A percentile compares a stretch with the other conserved stretches of the same genome.
phyloP scores from a whole-genome alignment of 2,113 vertebrate species.

The Rhizomys pruinosus region DNA sequence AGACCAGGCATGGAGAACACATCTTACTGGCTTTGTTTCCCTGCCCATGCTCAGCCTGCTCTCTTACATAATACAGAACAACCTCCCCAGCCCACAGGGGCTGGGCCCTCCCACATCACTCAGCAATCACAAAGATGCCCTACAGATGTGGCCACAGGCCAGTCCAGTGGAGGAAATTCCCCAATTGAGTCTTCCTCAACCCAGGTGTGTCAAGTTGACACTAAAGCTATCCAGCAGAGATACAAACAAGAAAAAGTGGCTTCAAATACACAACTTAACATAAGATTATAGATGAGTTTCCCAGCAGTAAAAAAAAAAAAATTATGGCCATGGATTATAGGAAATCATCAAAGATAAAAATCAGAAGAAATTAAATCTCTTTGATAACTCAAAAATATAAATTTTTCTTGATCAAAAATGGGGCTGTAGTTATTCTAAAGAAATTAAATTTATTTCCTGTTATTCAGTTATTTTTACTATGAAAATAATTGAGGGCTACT shows the following conservation, averaged over 20 bases:
- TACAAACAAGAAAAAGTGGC: slow-evolving; percentile 1
- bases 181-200: no score
- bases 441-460: slow-evolving; percentile 40
- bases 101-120: no score
- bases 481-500: background rate
- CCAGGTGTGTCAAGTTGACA: no score
- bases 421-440: slow-evolving; percentile 26
- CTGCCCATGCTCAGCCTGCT: no score
- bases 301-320: slow-evolving; percentile 2
- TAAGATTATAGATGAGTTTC: background rate
- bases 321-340: background rate
- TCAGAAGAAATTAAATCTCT: slow-evolving; percentile 50
- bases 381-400: slow-evolving; percentile 31
- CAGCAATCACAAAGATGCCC: no score
- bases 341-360: slow-evolving; percentile 31
- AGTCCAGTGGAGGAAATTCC: no score
- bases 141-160: no score
- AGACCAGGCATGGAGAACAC: no score
- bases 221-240: no score
- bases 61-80: no score
- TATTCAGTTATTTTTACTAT: background rate
- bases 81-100: no score
- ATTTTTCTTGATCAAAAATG: slow-evolving; percentile 13
- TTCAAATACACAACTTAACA: slow-evolving; percentile 5
- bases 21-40: no score